Evolutionary conservation across 2,113 vertebrate species (phyloP).

Genomic region (Eubucco bourcierii): DNA sequence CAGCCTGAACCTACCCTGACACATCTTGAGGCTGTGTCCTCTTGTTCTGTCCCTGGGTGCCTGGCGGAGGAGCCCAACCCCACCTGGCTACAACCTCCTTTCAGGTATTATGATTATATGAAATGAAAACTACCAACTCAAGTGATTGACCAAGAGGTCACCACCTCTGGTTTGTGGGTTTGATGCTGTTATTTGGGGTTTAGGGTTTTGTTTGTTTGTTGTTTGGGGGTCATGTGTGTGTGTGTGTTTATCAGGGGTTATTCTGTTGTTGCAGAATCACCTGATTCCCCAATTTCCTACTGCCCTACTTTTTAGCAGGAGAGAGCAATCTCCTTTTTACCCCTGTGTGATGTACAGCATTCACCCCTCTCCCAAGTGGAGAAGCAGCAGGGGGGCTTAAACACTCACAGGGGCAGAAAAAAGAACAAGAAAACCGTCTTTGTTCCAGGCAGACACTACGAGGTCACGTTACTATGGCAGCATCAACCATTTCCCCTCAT

Average conservation of each 20-base stretch:
- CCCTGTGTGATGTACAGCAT: not conserved
- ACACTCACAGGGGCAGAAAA: slow-evolving; percentile 65
- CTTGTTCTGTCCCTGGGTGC: too few relatives aligned
- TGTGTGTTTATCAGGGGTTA: not conserved
- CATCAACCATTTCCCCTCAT: slow-evolving; percentile 72
- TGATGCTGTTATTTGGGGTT: not conserved
- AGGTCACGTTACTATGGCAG: slow-evolving; percentile 81
- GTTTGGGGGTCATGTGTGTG: too few relatives aligned
- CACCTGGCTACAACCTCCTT: too few relatives aligned
- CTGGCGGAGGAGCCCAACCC: too few relatives aligned
- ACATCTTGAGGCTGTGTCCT: too few relatives aligned
- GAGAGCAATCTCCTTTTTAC: not conserved
- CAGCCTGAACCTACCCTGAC: too few relatives aligned
- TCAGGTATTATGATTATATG: too few relatives aligned
- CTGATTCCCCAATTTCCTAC: not conserved
- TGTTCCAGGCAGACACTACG: slow-evolving; percentile 73
- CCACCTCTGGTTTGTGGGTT: not conserved
- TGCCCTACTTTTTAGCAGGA: slow-evolving; percentile 1
- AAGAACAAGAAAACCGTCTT: slow-evolving; percentile 78
- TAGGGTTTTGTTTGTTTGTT: too few relatives aligned
- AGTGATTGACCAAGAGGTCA: not conserved
- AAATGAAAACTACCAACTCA: not conserved
- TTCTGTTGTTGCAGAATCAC: not conserved
- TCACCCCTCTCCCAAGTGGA: slow-evolving; percentile 7
- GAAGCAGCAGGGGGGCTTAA: slow-evolving; percentile 42